Percentiles rank a stretch among this genome's conserved stretches.
Conservation (phyloP, 2,888 invertebrate species). For the Tetanocera ferruginea region DNA sequence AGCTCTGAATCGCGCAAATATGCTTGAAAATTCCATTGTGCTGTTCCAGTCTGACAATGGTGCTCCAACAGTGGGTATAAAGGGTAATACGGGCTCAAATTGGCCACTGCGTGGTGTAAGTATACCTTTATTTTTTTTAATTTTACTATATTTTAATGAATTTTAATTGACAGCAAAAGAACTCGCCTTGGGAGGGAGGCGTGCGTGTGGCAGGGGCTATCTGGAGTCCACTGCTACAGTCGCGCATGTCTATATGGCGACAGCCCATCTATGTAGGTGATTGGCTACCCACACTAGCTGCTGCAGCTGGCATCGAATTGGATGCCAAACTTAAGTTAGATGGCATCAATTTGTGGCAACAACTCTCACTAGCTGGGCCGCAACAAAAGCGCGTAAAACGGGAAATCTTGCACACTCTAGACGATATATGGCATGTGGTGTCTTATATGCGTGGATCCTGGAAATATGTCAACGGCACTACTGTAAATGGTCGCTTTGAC, state of each 20-base stretch:
- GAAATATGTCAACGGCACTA: conserved; percentile 66
- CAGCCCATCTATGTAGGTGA: conserved; percentile 85
- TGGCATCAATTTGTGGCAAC: conserved; percentile 79
- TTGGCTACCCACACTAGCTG: conserved; percentile 82
- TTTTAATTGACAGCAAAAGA: conserved; percentile 74
- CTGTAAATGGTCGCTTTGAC: conserved; percentile 55
- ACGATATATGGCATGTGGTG: conserved; percentile 72
- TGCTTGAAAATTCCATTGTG: conserved; percentile 86
- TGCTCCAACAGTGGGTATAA: conserved; percentile 80
- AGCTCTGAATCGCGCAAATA: conserved; percentile 76
- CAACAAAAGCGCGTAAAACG: conserved; percentile 64
- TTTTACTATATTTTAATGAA: neutral
- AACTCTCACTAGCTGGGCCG: conserved; percentile 64
- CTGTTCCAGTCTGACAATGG: conserved; percentile 92
- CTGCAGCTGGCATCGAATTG: conserved; percentile 59
- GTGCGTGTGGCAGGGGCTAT: conserved; percentile 82
- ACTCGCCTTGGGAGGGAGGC: conserved; percentile 88
- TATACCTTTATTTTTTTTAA: conserved; percentile 8
- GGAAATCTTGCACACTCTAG: conserved; percentile 81
- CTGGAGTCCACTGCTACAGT: conserved; percentile 77
- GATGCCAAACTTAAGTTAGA: conserved; percentile 70
- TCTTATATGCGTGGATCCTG: conserved; percentile 57
- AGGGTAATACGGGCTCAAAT: conserved; percentile 82
- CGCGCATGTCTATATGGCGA: conserved; percentile 73
- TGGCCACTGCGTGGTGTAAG: conserved; percentile 82